Conservation (phyloP, 1,140 invertebrate genomes). For the Pseudomyrmex cubaensis region DNA sequence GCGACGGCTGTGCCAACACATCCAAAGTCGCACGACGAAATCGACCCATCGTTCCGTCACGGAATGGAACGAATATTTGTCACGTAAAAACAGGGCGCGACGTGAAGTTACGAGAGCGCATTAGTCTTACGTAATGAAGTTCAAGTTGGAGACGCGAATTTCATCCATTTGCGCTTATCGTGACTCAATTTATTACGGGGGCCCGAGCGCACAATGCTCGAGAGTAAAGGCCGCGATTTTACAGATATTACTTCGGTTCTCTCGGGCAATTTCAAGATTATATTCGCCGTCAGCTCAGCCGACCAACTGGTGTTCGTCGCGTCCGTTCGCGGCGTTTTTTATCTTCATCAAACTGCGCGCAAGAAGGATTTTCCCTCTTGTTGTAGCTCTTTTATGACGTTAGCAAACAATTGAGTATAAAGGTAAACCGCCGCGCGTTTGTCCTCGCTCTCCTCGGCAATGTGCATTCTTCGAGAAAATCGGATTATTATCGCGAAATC, state of each 20-base stretch:
- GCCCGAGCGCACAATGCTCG: constrained; percentile 2
- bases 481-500: constrained; percentile 70
- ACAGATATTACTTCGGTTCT: neutral
- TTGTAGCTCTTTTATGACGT: neutral
- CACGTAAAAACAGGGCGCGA: constrained; percentile 62
- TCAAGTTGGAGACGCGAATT: constrained; percentile 48
- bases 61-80: constrained; percentile 61
- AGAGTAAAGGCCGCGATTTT: neutral
- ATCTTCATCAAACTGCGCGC: neutral
- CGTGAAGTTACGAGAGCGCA: constrained; percentile 52
- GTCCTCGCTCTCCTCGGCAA: neutral
- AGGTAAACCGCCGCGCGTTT: constrained; percentile 33
- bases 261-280: too few relatives aligned
- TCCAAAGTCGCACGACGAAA: constrained; percentile 38
- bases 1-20: constrained; percentile 62
- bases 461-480: constrained; percentile 59
- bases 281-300: too few relatives aligned
- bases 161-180: constrained; percentile 50
- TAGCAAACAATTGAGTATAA: constrained; percentile 27
- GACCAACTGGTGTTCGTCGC: neutral
- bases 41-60: constrained; percentile 32
- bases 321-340: neutral
- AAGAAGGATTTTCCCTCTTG: too few relatives aligned
- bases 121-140: constrained; percentile 56
- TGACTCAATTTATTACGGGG: constrained; percentile 32